Percentiles rank a stretch among this genome's conserved stretches.
phyloP scores from a whole-genome alignment of 1,140 invertebrate species.

The Drosophila pachea region DNA sequence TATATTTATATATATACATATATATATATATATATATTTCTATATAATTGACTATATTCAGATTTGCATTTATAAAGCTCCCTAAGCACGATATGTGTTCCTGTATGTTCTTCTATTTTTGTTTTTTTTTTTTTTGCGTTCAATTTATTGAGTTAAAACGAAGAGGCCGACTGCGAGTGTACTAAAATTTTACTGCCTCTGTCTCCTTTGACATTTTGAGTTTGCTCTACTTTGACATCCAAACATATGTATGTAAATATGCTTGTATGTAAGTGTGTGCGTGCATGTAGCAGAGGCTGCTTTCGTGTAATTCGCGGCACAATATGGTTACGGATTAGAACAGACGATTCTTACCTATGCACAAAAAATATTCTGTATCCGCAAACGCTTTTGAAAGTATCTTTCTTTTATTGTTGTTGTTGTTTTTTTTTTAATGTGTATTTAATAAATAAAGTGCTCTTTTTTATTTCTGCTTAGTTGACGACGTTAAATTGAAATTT shows the following conservation, averaged over 20 bases:
- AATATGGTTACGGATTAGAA: not conserved
- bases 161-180: conserved; percentile 20
- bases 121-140: conserved; percentile 7
- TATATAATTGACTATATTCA: too few relatives aligned
- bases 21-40: not conserved
- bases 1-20: not conserved
- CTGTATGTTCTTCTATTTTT: conserved; percentile 1
- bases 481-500: conserved; percentile 63
- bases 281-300: conserved; percentile 7
- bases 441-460: conserved; percentile 50
- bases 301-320: not conserved
- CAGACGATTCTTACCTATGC: conserved; percentile 5
- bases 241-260: conserved; percentile 9
- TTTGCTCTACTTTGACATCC: conserved; percentile 57
- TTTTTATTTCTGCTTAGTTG: conserved; percentile 37
- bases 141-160: conserved; percentile 10
- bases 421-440: conserved; percentile 23
- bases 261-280: not conserved
- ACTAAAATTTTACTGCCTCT: not conserved
- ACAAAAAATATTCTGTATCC: conserved; percentile 1
- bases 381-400: conserved; percentile 44
- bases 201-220: conserved; percentile 4
- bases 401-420: conserved; percentile 18
- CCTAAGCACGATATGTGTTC: conserved; percentile 14
- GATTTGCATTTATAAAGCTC: conserved; percentile 14